phyloP scores from a whole-genome alignment of 2,797 vertebrate species.

The Dendrocincla fuliginosa region DNA sequence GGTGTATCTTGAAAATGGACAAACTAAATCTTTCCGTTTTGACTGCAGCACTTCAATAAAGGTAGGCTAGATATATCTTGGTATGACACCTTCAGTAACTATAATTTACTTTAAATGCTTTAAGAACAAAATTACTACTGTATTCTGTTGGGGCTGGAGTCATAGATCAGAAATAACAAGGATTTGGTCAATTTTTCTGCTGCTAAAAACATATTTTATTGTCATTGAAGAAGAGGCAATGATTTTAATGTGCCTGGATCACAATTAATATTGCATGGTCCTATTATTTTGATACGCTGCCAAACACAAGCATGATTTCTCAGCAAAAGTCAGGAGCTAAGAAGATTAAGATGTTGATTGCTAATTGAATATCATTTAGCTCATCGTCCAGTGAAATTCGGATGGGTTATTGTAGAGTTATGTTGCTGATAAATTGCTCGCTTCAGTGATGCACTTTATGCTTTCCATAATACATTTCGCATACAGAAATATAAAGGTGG shows the following conservation, averaged over 20 bases:
- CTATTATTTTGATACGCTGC: slow-evolving; percentile 37
- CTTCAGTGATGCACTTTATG: neutral
- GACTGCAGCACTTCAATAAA: slow-evolving; percentile 96
- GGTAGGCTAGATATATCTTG: slow-evolving; percentile 72
- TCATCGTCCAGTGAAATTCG: slow-evolving; percentile 25
- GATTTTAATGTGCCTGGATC: slow-evolving; percentile 26
- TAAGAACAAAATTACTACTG: neutral
- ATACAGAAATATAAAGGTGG: neutral
- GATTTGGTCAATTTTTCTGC: neutral
- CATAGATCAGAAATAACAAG: slow-evolving; percentile 6
- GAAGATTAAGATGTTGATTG: slow-evolving; percentile 60
- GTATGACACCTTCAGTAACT: neutral
- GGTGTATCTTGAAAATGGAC: slow-evolving; percentile 98
- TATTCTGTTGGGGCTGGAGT: neutral
- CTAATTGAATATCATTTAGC: slow-evolving; percentile 62
- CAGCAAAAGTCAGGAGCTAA: slow-evolving; percentile 53
- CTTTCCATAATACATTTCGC: slow-evolving; percentile 1
- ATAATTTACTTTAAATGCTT: neutral
- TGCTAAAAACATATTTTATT: neutral
- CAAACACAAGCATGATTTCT: slow-evolving; percentile 57
- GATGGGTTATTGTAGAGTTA: neutral
- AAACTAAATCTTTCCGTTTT: slow-evolving; percentile 98
- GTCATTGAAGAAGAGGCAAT: neutral
- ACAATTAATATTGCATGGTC: slow-evolving; percentile 54
- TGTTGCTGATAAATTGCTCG: neutral